These are phyloP conservation scores for Epinotia brunnichana DNA, from an alignment of 2,888 invertebrate species.

Conservation along the genomic window DNA sequence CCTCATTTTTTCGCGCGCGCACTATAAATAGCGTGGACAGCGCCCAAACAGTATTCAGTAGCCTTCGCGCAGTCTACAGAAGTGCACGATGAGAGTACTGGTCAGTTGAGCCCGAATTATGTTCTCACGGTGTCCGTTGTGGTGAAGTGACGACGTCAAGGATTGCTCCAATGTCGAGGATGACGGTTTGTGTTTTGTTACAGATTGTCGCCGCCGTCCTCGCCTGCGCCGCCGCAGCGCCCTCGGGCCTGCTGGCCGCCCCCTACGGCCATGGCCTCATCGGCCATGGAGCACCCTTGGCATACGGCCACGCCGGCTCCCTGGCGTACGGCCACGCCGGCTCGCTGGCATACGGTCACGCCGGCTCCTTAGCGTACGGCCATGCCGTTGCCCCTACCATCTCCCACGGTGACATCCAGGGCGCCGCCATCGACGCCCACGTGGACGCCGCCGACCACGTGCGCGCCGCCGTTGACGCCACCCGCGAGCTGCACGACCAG, in stretches of 20 bases:
- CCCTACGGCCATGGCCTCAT: conserved; percentile 45
- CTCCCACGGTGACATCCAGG: conserved; percentile 75
- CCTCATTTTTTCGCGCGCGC: conserved; percentile 65
- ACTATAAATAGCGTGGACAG: conserved; percentile 73
- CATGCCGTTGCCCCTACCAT: conserved; percentile 71
- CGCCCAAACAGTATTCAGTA: conserved; percentile 80
- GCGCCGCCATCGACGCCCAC: conserved; percentile 77
- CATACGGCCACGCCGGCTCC: conserved; percentile 29
- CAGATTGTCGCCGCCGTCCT: conserved; percentile 84
- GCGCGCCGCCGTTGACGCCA: conserved; percentile 75
- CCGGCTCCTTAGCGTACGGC: conserved; percentile 58
- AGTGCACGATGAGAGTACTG: conserved; percentile 83
- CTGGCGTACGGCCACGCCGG: conserved; percentile 50
- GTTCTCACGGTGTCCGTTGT: conserved; percentile 10
- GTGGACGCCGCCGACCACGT: conserved; percentile 77
- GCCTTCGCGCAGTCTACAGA: conserved; percentile 83
- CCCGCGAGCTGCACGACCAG: conserved; percentile 77
- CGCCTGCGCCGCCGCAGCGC: conserved; percentile 65
- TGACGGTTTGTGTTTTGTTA: conserved; percentile 54
- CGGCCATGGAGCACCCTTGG: conserved; percentile 48
- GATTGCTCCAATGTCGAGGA: conserved; percentile 25
- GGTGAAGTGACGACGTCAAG: conserved; percentile 14
- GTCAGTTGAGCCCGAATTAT: conserved; percentile 62
- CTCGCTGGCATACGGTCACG: conserved; percentile 60
- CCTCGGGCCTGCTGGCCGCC: conserved; percentile 55